These are phyloP conservation scores for Notospermus geniculatus DNA, from an alignment of 1,140 invertebrate genomes.

Conservation along the genomic window DNA sequence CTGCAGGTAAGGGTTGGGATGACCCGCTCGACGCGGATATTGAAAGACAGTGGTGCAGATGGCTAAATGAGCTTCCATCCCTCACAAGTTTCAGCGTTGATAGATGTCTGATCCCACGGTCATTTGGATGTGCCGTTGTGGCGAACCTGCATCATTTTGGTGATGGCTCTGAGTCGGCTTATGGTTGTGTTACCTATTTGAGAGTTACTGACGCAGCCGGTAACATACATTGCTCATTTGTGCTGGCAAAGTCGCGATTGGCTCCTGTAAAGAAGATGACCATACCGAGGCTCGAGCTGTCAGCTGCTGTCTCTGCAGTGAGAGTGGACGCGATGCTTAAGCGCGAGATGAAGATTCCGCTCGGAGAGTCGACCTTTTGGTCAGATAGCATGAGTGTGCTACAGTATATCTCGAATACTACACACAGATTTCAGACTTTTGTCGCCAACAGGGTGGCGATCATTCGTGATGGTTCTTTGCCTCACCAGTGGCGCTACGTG, in stretches of 20 bases:
- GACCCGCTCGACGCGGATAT: not conserved
- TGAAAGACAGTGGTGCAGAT: not conserved
- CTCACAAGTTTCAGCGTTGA: not conserved
- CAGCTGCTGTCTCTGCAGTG: slow-evolving; percentile 10
- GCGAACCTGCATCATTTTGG: slow-evolving; percentile 14
- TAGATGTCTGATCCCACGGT: not conserved
- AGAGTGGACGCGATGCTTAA: slow-evolving; percentile 12
- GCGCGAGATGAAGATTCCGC: slow-evolving; percentile 11
- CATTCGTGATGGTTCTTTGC: slow-evolving; percentile 10
- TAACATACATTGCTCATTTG: slow-evolving; percentile 12
- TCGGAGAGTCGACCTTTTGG: slow-evolving; percentile 3
- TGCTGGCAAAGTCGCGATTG: slow-evolving; percentile 20
- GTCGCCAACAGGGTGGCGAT: slow-evolving; percentile 18
- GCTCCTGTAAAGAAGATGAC: slow-evolving; percentile 13
- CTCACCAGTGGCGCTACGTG: slow-evolving; percentile 21
- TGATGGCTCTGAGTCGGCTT: slow-evolving; percentile 16
- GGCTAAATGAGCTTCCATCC: not conserved
- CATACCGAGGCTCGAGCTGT: slow-evolving; percentile 22
- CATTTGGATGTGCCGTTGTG: not conserved
- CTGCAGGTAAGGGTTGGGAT: not conserved
- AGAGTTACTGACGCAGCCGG: slow-evolving; percentile 5
- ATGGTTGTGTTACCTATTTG: slow-evolving; percentile 15
- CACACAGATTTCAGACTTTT: slow-evolving; percentile 17
- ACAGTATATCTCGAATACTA: slow-evolving; percentile 20
- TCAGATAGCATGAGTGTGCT: no score